Base-by-base conservation (phyloP, 2,797 vertebrate genomes). In the Amblyopsis hoosieri region DNA sequence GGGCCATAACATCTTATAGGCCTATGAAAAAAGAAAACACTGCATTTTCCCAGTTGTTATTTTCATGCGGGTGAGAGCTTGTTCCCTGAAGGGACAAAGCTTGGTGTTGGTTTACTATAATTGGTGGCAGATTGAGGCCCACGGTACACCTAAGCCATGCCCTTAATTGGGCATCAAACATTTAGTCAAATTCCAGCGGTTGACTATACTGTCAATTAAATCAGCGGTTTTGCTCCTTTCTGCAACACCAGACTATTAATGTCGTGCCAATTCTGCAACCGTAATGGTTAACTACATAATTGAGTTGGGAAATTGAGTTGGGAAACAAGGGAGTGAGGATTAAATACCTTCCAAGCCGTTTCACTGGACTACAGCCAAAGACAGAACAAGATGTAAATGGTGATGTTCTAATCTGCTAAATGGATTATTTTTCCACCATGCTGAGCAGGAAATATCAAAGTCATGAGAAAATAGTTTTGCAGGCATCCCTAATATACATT, bases 351-450 rank as follows among this genome's bases (percentile, higher is more conserved):
- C 47, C 7, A 13, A 57, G 29, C 4, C 66, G 62, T 60, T 72
- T 58, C 17, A 70, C 57, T 14, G 3, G 23, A 19, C 62, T n/a
- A 13, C 0, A 0, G 7, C n/a, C 65, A 15, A 58, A 71, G 58
- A 68, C 60, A 60, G 45, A 69, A 69, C 12, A 64, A 70, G 49
- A 78, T 63, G 66, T 77, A 64, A 74, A 69, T 48, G 67, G 42
- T 0, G 3, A 66, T 45, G 64, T 54, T 66, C 56, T 72, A 70
- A 81, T 70, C 55, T 45, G 53, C 50, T 81, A 80, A 76, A 58
- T 53, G 65, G 64, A 74, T 79, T 76, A 70, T 50, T 72, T 12
- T 12, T 47, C 2, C 13, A 14, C 53, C 23, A 57, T 15, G 53
- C 29, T 37, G 4, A 48, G 4, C 37, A 60, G 42, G 60, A 75